These are phyloP conservation scores for Passerina amoena DNA, from an alignment of 2,113 vertebrate genomes.

Conservation along the genomic window DNA sequence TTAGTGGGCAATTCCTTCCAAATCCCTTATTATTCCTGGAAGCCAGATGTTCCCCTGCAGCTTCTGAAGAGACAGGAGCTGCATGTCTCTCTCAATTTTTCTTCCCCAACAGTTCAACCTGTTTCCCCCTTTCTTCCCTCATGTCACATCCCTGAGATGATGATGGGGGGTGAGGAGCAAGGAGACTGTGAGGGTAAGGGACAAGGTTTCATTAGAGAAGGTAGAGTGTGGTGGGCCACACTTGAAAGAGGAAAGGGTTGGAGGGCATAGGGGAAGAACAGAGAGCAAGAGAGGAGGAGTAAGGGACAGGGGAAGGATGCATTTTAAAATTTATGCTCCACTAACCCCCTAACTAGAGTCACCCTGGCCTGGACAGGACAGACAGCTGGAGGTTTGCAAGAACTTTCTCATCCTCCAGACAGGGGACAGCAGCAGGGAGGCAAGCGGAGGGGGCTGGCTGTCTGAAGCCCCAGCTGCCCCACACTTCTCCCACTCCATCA, in stretches of 20 bases:
- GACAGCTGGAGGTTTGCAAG: neutral
- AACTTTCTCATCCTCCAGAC: neutral
- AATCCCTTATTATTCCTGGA: neutral
- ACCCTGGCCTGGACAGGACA: neutral
- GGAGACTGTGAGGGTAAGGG: neutral
- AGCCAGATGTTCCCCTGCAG: neutral
- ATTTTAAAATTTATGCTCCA: neutral
- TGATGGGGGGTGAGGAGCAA: neutral
- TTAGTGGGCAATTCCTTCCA: neutral
- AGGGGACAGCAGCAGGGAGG: neutral
- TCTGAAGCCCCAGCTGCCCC: neutral
- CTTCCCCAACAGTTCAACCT: neutral
- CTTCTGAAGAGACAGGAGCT: neutral
- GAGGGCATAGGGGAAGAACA: neutral
- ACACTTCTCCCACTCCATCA: neutral
- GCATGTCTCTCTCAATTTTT: neutral
- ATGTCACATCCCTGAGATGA: neutral
- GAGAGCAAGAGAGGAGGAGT: neutral
- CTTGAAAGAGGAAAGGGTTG: neutral
- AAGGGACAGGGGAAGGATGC: neutral
- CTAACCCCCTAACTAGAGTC: neutral
- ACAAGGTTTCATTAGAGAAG: neutral
- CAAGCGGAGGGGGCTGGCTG: neutral
- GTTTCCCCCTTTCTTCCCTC: neutral
- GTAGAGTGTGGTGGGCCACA: accelerated